Percentiles rank a stretch among this genome's conserved stretches.
Conservation (phyloP, 2,797 vertebrate species). For the Knipowitschia caucasica region DNA sequence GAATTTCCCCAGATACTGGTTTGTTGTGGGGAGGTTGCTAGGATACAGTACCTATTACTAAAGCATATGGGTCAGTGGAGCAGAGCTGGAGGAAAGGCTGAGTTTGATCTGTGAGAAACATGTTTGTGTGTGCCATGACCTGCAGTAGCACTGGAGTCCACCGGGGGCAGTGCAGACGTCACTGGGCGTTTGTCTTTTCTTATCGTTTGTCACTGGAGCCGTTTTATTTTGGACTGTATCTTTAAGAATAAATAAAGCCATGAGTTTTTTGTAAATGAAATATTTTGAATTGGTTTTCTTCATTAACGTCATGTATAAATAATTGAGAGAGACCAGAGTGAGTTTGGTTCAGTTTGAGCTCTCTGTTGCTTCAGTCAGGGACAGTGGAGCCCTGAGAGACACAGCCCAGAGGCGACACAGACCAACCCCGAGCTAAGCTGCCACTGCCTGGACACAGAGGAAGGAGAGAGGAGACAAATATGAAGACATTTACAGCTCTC, state of each 20-base stretch:
- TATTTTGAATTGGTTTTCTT: not conserved
- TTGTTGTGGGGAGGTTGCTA: no score
- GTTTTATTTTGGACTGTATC: not conserved
- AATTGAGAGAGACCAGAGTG: not conserved
- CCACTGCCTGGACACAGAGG: slow-evolving; percentile 47
- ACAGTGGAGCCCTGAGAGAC: slow-evolving; percentile 48
- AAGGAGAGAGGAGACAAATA: not conserved
- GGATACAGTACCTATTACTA: no score
- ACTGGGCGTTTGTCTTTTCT: not conserved
- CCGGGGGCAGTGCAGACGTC: no score
- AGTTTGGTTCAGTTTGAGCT: not conserved
- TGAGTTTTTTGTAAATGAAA: not conserved
- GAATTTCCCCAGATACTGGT: no score
- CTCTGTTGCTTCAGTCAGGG: slow-evolving; percentile 30
- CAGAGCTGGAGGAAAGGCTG: no score
- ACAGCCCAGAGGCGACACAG: slow-evolving; percentile 56
- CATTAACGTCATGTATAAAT: no score
- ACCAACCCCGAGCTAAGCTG: slow-evolving; percentile 50
- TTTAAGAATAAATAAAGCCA: slow-evolving; percentile 9
- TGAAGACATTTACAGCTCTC: no score
- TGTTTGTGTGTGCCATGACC: no score
- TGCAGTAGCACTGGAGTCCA: no score
- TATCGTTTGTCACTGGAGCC: slow-evolving; percentile 8
- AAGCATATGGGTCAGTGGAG: no score
- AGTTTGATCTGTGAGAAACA: no score